These are phyloP conservation scores for Empidonax alnorum DNA, from an alignment of 2,113 vertebrate species.

Conservation along the genomic window DNA sequence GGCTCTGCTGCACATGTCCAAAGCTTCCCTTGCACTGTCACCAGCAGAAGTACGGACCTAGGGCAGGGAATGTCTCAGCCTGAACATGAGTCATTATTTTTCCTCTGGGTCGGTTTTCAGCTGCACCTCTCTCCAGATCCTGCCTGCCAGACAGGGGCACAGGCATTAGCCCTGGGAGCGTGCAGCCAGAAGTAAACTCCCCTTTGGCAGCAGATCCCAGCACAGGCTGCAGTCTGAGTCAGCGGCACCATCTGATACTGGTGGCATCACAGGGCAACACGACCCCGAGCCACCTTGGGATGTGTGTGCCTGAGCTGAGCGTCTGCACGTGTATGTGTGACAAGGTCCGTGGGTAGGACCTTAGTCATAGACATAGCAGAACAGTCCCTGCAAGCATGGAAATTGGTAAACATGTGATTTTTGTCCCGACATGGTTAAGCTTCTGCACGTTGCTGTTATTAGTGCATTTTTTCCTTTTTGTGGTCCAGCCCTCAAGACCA, in stretches of 20 bases:
- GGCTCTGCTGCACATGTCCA: background rate
- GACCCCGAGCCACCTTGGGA: rapidly evolving
- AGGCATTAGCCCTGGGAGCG: background rate
- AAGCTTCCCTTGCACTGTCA: background rate
- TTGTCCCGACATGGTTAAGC: constrained; percentile 21
- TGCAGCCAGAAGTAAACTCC: background rate
- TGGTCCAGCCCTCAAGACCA: constrained; percentile 33
- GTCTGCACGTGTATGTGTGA: background rate
- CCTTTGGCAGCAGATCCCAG: background rate
- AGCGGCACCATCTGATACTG: background rate
- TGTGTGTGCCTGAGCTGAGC: rapidly evolving
- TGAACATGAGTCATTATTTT: background rate
- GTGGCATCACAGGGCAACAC: rapidly evolving
- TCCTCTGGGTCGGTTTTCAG: background rate
- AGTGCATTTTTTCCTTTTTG: constrained; percentile 15
- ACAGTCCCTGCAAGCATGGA: background rate
- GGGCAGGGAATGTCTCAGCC: background rate
- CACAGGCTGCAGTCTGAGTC: background rate
- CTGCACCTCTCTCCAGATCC: background rate
- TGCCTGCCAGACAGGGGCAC: background rate
- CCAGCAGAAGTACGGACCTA: background rate
- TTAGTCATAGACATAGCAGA: background rate
- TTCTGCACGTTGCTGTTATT: constrained; percentile 9
- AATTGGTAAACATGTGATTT: background rate
- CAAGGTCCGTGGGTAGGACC: background rate